phyloP scores from a whole-genome alignment of 2,888 invertebrate genomes.

The Gymnoscelis rufifasciata region DNA sequence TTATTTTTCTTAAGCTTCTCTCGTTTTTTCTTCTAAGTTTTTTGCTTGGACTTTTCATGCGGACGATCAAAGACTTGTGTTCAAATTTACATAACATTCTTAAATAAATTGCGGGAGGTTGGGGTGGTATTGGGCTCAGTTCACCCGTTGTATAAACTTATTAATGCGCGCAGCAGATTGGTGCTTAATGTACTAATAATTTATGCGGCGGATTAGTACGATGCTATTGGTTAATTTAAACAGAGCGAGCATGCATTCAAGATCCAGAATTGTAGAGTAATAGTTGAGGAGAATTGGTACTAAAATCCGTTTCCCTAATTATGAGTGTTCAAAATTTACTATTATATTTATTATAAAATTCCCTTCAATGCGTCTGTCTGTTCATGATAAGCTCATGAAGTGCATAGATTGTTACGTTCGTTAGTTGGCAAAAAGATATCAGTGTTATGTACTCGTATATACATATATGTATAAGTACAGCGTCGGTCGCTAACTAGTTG shows the following conservation, averaged over 20 bases:
- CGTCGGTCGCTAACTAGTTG: too few species aligned
- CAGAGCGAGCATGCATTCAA: not conserved
- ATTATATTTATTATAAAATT: too few species aligned
- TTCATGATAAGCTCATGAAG: too few species aligned
- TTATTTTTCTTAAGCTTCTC: slow-evolving; percentile 79
- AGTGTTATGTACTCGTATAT: too few species aligned
- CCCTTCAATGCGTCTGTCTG: too few species aligned
- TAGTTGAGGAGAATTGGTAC: too few species aligned
- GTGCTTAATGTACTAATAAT: slow-evolving; percentile 69
- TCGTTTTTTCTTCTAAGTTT: slow-evolving; percentile 74
- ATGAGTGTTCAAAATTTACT: not conserved
- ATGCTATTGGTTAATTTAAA: slow-evolving; percentile 52
- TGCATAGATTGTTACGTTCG: too few species aligned
- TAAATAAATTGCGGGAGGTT: slow-evolving; percentile 73
- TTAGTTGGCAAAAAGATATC: too few species aligned
- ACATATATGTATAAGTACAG: too few species aligned
- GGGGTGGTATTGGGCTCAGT: slow-evolving; percentile 53
- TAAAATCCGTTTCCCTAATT: too few species aligned
- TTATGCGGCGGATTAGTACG: slow-evolving; percentile 63
- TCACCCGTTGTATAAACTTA: slow-evolving; percentile 61
- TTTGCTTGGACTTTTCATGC: slow-evolving; percentile 77
- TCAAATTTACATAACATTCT: slow-evolving; percentile 79
- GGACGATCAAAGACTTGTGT: slow-evolving; percentile 79
- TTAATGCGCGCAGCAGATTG: slow-evolving; percentile 64
- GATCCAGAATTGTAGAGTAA: too few species aligned